These are phyloP conservation scores for Pseudotriccus pelzelni DNA, from an alignment of 2,797 vertebrate species.

Conservation along the genomic window DNA sequence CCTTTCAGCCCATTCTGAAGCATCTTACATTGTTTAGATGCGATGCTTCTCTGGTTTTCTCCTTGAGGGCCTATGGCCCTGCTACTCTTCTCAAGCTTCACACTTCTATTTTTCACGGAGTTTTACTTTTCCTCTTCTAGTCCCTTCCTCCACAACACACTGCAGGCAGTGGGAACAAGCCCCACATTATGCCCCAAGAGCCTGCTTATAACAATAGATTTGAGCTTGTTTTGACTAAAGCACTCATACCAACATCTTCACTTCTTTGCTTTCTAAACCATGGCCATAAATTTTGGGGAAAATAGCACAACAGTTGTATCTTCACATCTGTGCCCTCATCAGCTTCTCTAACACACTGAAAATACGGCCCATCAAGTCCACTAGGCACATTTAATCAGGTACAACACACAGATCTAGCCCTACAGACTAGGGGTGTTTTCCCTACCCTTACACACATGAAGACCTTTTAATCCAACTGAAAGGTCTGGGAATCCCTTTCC, in stretches of 20 bases:
- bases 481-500: neutral
- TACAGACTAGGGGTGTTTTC: neutral
- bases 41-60: neutral
- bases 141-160: neutral
- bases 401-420: neutral
- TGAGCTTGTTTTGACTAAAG: neutral
- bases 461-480: neutral
- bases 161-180: neutral
- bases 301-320: neutral
- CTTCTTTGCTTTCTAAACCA: neutral
- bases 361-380: neutral
- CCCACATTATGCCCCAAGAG: neutral
- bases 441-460: neutral
- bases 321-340: neutral
- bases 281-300: neutral
- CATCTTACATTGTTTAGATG: neutral
- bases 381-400: neutral
- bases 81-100: neutral
- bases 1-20: neutral
- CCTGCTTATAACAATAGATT: neutral
- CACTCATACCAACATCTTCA: neutral
- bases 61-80: neutral
- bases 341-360: neutral
- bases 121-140: conserved; percentile 2
- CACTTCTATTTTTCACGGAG: neutral